Evolutionary conservation across 1,140 invertebrate genomes (phyloP).

Genomic region (Pseudomyrmex dendroicus): DNA sequence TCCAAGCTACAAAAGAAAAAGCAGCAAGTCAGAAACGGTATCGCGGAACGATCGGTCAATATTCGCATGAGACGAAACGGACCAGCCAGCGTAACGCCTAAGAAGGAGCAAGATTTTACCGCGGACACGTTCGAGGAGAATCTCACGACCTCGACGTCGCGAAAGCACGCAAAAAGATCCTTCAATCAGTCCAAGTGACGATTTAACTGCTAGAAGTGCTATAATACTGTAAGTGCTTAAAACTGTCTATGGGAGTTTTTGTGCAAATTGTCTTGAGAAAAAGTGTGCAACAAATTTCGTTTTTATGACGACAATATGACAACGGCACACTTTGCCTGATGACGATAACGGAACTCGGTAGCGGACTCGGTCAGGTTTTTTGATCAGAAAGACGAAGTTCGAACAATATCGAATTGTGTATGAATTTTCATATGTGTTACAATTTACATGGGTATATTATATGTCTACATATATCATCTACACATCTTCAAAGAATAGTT

Average conservation of each 20-base stretch:
- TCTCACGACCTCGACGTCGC: slow-evolving; percentile 35
- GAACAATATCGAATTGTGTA: not conserved
- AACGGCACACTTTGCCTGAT: not conserved
- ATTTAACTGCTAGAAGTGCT: slow-evolving; percentile 37
- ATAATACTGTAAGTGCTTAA: not conserved
- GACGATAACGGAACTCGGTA: no score
- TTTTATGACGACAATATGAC: not conserved
- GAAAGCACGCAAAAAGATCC: slow-evolving; percentile 16
- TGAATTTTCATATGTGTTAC: not conserved
- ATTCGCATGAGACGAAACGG: not conserved
- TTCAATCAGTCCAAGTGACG: slow-evolving; percentile 65
- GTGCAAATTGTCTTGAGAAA: not conserved
- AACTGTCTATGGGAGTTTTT: not conserved
- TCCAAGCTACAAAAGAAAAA: slow-evolving; percentile 50
- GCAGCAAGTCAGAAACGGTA: slow-evolving; percentile 42
- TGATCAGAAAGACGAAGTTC: not conserved
- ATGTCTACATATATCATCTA: slow-evolving; percentile 7
- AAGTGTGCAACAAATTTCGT: not conserved
- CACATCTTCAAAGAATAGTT: not conserved
- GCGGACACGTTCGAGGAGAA: slow-evolving; percentile 80
- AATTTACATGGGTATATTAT: no score
- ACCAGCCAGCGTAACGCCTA: slow-evolving; percentile 18
- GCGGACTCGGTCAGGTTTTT: no score
- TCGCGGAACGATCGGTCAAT: not conserved
- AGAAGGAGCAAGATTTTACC: slow-evolving; percentile 79